A percentile compares a stretch with the other conserved stretches of the same genome.
phyloP scores from a whole-genome alignment of 2,797 vertebrate species.

The Cynodonichthys magdalenae region DNA sequence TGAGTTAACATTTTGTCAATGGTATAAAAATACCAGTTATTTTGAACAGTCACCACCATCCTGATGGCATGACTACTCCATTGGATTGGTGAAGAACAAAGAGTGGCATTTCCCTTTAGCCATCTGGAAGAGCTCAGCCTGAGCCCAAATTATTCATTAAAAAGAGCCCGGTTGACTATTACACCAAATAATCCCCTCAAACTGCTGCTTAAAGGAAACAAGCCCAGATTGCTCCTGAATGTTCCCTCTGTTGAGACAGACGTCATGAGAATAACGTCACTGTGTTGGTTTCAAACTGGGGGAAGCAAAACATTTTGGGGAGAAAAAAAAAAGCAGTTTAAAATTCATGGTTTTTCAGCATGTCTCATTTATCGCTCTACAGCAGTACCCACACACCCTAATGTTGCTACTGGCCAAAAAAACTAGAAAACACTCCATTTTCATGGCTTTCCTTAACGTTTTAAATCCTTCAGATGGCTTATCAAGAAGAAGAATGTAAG shows the following conservation, averaged over 20 bases:
- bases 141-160: slow-evolving; percentile 72
- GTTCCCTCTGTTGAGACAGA: slow-evolving; percentile 57
- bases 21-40: slow-evolving; percentile 25
- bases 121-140: slow-evolving; percentile 74
- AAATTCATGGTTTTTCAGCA: slow-evolving; percentile 66
- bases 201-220: slow-evolving; percentile 56
- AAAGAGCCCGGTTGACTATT: slow-evolving; percentile 50
- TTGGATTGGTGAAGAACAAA: slow-evolving; percentile 54
- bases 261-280: slow-evolving; percentile 68
- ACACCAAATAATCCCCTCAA: slow-evolving; percentile 59
- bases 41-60: slow-evolving; percentile 37
- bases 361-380: slow-evolving; percentile 51
- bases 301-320: slow-evolving; percentile 69
- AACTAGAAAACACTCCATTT: slow-evolving; percentile 6
- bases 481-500: not conserved
- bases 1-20: slow-evolving; percentile 15
- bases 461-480: slow-evolving; percentile 31
- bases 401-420: slow-evolving; percentile 58
- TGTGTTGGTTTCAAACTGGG: slow-evolving; percentile 58
- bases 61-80: slow-evolving; percentile 53
- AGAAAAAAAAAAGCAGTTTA: slow-evolving; percentile 72
- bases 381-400: slow-evolving; percentile 47
- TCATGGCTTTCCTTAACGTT: slow-evolving; percentile 33
- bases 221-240: slow-evolving; percentile 60
- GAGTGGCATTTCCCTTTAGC: slow-evolving; percentile 61